Conservation (phyloP, 2,113 vertebrate genomes). For the Pterocles burchelli region DNA sequence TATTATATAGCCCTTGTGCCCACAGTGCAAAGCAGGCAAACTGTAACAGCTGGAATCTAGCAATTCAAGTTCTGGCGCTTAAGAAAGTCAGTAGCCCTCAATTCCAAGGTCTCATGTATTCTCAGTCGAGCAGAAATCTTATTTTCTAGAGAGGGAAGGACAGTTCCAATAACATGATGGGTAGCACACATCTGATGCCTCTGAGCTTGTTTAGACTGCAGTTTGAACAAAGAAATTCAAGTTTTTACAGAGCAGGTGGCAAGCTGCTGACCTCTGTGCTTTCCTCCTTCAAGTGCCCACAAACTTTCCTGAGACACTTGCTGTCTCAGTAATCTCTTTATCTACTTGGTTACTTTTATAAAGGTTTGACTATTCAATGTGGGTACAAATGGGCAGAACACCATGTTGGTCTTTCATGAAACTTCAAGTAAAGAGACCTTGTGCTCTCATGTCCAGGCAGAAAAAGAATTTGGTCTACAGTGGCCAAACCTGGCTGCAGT, state of each 20-base stretch:
- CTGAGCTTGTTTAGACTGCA: neutral
- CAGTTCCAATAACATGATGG: fast-evolving
- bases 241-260: neutral
- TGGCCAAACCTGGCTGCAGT: neutral
- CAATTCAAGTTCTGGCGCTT: neutral
- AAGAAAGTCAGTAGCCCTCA: neutral
- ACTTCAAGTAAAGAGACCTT: neutral
- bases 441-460: neutral
- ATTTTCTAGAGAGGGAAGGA: neutral
- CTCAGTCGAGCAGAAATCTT: neutral
- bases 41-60: neutral
- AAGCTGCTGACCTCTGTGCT: neutral
- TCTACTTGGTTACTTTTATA: neutral
- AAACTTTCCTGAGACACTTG: neutral
- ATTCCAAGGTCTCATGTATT: neutral
- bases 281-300: neutral
- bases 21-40: neutral
- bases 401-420: neutral
- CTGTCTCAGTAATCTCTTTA: neutral
- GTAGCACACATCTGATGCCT: fast-evolving
- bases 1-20: neutral
- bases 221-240: neutral
- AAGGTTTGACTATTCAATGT: neutral
- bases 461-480: neutral
- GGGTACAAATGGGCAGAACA: neutral